These are phyloP conservation scores for Trachymyrmex cornetzi DNA, from an alignment of 1,140 invertebrate genomes.

Conservation along the genomic window DNA sequence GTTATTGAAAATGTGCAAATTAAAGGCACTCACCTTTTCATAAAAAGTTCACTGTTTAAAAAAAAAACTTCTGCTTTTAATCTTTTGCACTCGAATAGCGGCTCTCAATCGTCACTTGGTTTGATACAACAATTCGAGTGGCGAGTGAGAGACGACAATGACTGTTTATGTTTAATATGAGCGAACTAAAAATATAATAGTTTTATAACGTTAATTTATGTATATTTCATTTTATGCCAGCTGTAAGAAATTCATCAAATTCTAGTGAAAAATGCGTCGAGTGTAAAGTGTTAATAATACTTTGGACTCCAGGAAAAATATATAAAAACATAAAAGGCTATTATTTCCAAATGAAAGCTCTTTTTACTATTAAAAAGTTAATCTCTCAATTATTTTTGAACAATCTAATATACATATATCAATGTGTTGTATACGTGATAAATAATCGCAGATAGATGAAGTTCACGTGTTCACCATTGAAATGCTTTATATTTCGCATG, in stretches of 20 bases:
- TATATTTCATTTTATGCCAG: no score
- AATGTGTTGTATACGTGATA: neutral
- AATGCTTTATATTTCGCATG: neutral
- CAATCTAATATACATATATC: neutral
- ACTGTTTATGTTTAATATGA: no score
- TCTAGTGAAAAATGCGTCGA: neutral
- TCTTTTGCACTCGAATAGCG: no score
- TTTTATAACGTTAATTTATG: no score
- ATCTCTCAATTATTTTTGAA: neutral
- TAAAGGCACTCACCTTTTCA: neutral
- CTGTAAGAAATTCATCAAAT: neutral
- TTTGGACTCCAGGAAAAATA: no score
- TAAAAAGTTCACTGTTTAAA: neutral
- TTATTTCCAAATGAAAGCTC: no score
- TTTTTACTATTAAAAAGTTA: no score
- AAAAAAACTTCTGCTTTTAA: neutral
- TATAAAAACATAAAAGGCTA: no score
- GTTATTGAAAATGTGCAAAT: neutral
- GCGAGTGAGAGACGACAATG: no score
- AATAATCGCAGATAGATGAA: neutral
- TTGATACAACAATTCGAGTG: neutral
- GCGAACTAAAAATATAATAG: no score
- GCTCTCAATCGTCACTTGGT: no score
- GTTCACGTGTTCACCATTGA: neutral
- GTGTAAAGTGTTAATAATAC: neutral